Evolutionary conservation across 2,888 invertebrate species (phyloP).

Genomic region (Protodeltote pygarga): DNA sequence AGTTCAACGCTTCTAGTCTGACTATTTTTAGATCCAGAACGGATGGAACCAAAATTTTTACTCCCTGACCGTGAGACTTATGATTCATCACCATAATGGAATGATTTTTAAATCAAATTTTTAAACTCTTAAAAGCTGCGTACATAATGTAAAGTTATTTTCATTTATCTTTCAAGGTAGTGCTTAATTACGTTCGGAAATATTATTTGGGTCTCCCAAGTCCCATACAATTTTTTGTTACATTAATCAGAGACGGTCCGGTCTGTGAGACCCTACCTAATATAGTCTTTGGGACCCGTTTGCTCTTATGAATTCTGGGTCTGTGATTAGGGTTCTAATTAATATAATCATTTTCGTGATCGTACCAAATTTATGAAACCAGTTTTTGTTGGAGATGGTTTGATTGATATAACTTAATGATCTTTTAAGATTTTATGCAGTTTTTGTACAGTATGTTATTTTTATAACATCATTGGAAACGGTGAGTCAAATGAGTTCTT

Average conservation of each 20-base stretch:
- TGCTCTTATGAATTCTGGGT: constrained; percentile 31
- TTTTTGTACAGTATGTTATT: neutral
- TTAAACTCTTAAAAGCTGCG: neutral
- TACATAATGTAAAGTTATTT: neutral
- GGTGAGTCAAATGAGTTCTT: constrained; percentile 7
- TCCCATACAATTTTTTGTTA: constrained; percentile 20
- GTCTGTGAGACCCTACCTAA: constrained; percentile 42
- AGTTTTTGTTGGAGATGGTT: constrained; percentile 39
- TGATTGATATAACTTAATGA: constrained; percentile 20
- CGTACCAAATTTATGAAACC: constrained; percentile 35
- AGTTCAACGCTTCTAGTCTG: no score
- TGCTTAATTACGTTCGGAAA: constrained; percentile 14
- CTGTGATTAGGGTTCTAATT: constrained; percentile 60
- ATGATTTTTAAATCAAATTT: no score
- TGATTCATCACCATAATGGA: no score
- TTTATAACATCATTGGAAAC: neutral
- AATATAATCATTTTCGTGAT: constrained; percentile 51
- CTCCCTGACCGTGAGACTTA: no score
- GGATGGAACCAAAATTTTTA: no score
- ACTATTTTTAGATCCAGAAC: no score
- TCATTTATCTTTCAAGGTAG: neutral
- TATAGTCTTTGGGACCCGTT: constrained; percentile 33
- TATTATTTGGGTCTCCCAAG: constrained; percentile 19
- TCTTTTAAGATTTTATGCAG: constrained; percentile 14
- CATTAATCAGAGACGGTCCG: constrained; percentile 42